Evolutionary conservation across 1,140 invertebrate genomes (phyloP).

Genomic region (Drosophila pandora): DNA sequence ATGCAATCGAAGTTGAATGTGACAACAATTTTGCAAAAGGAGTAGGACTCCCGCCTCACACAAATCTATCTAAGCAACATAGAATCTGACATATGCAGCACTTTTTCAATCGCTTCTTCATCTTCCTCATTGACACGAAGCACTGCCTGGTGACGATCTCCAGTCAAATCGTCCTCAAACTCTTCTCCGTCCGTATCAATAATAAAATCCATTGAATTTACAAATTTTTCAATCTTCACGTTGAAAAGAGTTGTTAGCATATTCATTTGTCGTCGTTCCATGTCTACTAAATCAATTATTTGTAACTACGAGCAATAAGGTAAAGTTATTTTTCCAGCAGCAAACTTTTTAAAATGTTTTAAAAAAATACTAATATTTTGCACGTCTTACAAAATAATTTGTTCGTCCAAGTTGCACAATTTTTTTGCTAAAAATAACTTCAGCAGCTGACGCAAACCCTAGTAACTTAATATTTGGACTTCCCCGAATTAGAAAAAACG

Average conservation of each 20-base stretch:
- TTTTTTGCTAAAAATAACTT: no score
- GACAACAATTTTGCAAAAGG: neutral
- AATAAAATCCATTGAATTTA: constrained; percentile 10
- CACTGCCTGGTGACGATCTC: constrained; percentile 32
- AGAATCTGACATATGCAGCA: constrained; percentile 14
- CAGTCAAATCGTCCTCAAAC: constrained; percentile 5
- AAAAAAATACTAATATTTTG: no score
- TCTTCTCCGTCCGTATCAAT: constrained; percentile 9
- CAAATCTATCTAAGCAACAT: constrained; percentile 21
- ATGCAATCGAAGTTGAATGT: constrained; percentile 25
- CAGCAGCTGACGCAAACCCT: no score
- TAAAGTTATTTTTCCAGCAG: no score
- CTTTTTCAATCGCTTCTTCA: constrained; percentile 10
- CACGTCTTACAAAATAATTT: no score
- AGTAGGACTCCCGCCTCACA: constrained; percentile 19
- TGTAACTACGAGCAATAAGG: no score
- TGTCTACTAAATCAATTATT: constrained; percentile 6
- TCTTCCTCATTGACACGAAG: constrained; percentile 11
- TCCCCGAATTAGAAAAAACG: no score
- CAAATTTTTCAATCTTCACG: constrained; percentile 8
- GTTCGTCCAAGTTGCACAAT: no score
- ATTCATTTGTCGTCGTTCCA: constrained; percentile 14
- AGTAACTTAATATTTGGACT: no score
- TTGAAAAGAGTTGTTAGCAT: constrained; percentile 19
- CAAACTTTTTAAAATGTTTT: no score